A percentile compares a stretch with the other conserved stretches of the same genome.
Conservation (phyloP, 2,888 invertebrate genomes). For the Erannis defoliaria region DNA sequence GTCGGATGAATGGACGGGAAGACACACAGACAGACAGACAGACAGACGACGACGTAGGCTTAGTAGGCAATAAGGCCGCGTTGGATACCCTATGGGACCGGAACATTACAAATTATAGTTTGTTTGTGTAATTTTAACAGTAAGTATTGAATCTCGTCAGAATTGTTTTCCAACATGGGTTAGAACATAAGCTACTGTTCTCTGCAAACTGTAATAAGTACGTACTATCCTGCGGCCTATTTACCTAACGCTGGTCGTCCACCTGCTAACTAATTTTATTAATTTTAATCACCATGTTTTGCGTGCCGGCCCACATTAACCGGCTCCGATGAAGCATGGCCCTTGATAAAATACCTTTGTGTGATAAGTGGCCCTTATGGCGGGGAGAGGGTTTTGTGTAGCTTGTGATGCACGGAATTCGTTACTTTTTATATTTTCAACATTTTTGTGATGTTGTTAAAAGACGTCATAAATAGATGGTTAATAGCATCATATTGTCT, state of each 20-base stretch:
- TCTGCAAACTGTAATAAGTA: constrained; percentile 7
- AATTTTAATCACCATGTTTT: constrained; percentile 80
- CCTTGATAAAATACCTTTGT: constrained; percentile 72
- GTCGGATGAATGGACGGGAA: too few relatives aligned
- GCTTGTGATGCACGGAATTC: constrained; percentile 5
- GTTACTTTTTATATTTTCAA: background rate
- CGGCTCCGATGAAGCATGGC: constrained; percentile 74
- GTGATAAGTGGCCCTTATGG: constrained; percentile 33
- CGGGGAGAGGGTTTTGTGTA: constrained; percentile 35
- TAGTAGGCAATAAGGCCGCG: too few relatives aligned
- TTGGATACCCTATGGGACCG: too few relatives aligned
- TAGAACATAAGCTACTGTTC: constrained; percentile 2
- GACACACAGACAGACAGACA: too few relatives aligned
- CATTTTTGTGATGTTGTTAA: background rate
- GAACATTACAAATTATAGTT: too few relatives aligned
- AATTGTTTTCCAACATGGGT: too few relatives aligned
- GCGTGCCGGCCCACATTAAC: constrained; percentile 82
- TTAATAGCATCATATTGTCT: too few relatives aligned
- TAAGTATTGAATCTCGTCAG: too few relatives aligned
- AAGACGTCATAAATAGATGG: too few relatives aligned
- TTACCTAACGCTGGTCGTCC: constrained; percentile 48
- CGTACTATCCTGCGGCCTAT: constrained; percentile 48
- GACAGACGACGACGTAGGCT: too few relatives aligned
- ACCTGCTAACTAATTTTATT: constrained; percentile 77
- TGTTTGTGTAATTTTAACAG: too few relatives aligned